These are phyloP conservation scores for Poecilobothrus nobilitatus DNA, from an alignment of 2,888 invertebrate species.

Conservation along the genomic window DNA sequence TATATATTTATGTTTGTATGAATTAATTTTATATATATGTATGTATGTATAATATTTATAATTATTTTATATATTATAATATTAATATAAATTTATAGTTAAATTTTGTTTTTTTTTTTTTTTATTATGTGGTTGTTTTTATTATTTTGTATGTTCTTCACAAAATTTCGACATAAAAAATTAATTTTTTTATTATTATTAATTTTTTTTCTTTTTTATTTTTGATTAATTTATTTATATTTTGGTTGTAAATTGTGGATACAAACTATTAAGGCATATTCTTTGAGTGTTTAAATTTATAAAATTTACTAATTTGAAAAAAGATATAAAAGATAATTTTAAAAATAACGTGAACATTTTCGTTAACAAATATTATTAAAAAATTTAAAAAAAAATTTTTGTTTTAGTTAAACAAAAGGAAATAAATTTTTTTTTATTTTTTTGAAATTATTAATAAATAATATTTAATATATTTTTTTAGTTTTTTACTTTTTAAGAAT, in stretches of 20 bases:
- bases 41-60: background rate
- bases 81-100: no score
- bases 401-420: slow-evolving; percentile 6
- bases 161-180: background rate
- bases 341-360: no score
- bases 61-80: background rate
- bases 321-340: no score
- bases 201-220: background rate
- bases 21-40: background rate
- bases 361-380: no score
- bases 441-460: no score
- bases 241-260: slow-evolving; percentile 2
- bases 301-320: background rate
- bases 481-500: no score
- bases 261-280: slow-evolving; percentile 9
- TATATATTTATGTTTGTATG: background rate
- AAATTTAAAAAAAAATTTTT: no score
- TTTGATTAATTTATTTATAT: background rate
- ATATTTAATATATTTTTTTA: no score
- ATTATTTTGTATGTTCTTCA: background rate
- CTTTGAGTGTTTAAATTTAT: slow-evolving; percentile 1
- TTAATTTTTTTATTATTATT: background rate
- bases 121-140: background rate
- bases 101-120: background rate
- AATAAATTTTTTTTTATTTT: no score